Evolutionary conservation across 2,113 vertebrate genomes (phyloP).

Genomic region (cattle (Bos taurus)): DNA sequence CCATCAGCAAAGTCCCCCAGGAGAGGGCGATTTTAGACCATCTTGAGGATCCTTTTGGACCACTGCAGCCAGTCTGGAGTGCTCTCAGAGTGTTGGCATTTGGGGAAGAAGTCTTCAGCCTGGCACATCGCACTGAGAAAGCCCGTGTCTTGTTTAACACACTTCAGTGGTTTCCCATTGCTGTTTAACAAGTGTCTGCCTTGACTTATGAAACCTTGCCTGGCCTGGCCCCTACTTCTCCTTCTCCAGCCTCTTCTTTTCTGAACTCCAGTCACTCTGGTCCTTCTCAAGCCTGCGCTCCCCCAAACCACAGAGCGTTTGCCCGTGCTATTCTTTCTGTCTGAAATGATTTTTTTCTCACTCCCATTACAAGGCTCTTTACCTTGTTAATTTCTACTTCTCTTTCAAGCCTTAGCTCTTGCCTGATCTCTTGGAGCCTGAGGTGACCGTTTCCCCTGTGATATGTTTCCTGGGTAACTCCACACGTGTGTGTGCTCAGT

Average conservation of each 20-base stretch:
- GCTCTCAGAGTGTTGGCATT: neutral
- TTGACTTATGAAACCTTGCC: neutral
- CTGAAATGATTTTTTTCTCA: neutral
- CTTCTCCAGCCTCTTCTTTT: neutral
- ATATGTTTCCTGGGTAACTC: neutral
- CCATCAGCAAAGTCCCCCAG: neutral
- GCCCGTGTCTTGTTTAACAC: neutral
- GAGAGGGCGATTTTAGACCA: neutral
- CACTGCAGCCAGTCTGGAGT: neutral
- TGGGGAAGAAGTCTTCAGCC: neutral
- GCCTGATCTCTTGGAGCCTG: neutral
- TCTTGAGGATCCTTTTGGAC: neutral
- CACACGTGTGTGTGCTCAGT: rapidly evolving
- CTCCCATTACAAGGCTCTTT: neutral
- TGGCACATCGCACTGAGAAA: neutral
- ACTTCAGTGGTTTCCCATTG: neutral
- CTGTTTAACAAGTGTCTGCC: neutral
- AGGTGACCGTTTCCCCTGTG: neutral
- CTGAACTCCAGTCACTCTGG: neutral
- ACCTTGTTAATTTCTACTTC: neutral
- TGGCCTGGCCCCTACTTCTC: neutral
- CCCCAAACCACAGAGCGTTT: neutral
- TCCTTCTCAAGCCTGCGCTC: neutral
- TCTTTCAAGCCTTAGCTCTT: neutral
- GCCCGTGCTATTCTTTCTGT: neutral